Base-by-base conservation (phyloP, 2,113 vertebrate species). In the Loxodonta africana region DNA sequence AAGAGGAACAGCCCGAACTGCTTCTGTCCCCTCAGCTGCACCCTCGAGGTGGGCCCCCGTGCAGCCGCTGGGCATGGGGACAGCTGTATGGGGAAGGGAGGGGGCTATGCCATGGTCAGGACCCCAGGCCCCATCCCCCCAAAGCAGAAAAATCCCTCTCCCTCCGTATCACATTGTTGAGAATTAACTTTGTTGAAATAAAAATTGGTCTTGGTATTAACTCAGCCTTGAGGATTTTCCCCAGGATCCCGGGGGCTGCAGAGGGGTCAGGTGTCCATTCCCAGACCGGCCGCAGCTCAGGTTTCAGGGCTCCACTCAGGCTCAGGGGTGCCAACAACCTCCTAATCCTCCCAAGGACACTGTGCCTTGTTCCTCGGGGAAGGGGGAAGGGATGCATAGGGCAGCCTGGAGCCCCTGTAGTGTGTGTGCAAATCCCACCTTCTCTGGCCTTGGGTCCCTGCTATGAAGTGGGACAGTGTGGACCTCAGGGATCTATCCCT, bases 131-230 rank as follows among this genome's bases (percentile, higher is more conserved):
- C 15, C 41, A 48, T 44, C 67, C 80, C 90, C 11, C 71, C 26
- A 23, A 15, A 57, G 84, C 78, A 88, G 83, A 90, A 83, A 97
- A 97, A 97, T 97, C 97, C 98, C 92, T 85, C 94, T 95, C 94
- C 95, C 80, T 95, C 84, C 44, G 97, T 95, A 96, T 98, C 97
- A 97, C 96, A 96, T 98, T 96, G 97, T 98, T 97, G 95, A 97
- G 98, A 96, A 98, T 98, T 98, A 98, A 94, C 96, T 98, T 98
- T 98, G 98, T 98, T 98, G 98, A 98, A 98, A 97, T 97, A 98
- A 98, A 98, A 98, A 98, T 98, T 98, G 98, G 98, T 98, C 96
- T 97, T 98, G 98, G 98, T 97, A 98, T 98, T 98, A 98, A 97
- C 96, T 97, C 9, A 67, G 96, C 95, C 95, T 97, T 77, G 4